These are phyloP conservation scores for Camponotus floridanus DNA, from an alignment of 1,140 invertebrate genomes.

Conservation along the genomic window DNA sequence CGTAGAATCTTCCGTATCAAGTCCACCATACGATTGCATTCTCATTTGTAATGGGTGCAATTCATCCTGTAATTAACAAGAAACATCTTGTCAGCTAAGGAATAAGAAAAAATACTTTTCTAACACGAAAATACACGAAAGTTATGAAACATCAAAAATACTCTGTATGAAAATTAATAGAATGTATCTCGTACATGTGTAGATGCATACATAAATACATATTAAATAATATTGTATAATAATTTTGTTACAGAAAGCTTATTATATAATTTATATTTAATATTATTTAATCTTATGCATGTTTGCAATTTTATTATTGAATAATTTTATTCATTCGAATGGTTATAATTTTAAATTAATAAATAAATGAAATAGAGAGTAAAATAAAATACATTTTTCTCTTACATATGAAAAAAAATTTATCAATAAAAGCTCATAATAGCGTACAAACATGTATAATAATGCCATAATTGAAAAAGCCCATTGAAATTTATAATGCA, in stretches of 20 bases:
- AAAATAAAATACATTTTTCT: neutral
- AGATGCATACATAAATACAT: neutral
- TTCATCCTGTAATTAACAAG: conserved; percentile 71
- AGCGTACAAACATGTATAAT: neutral
- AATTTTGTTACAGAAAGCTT: conserved; percentile 26
- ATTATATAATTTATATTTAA: neutral
- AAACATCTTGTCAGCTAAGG: conserved; percentile 14
- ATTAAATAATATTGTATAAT: neutral
- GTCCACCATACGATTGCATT: conserved; percentile 61
- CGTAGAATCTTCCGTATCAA: conserved; percentile 36
- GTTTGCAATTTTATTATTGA: neutral
- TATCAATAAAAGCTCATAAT: neutral
- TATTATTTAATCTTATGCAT: neutral
- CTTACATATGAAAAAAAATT: neutral
- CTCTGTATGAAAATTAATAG: neutral
- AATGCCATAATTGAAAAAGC: neutral
- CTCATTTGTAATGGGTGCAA: conserved; percentile 59
- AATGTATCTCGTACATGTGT: neutral
- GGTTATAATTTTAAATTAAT: neutral
- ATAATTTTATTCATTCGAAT: neutral
- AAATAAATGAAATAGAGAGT: neutral
- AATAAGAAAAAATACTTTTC: neutral
- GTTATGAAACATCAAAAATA: conserved; percentile 7
- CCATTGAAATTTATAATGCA: conserved; percentile 15
- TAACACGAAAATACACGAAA: neutral